phyloP scores from a whole-genome alignment of 2,888 invertebrate species.

The Abscondita cerata region DNA sequence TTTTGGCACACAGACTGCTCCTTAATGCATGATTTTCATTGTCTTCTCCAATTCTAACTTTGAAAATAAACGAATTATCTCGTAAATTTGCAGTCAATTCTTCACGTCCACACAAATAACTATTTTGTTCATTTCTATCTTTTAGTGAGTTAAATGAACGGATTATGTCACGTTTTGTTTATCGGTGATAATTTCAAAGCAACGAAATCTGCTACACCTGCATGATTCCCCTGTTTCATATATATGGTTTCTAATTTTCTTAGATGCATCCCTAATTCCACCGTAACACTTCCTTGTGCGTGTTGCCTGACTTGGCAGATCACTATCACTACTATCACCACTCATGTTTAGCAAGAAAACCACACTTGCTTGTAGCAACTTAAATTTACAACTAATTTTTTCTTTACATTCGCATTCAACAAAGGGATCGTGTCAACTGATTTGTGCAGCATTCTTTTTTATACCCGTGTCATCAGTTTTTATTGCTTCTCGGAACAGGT shows the following conservation, averaged over 20 bases:
- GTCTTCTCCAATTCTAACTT: not conserved
- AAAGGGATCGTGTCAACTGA: not conserved
- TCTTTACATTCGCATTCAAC: not conserved
- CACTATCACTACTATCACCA: too few relatives aligned
- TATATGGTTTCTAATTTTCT: conserved; percentile 3
- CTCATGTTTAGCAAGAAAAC: too few relatives aligned
- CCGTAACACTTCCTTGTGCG: too few relatives aligned
- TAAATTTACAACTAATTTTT: not conserved
- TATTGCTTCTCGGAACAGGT: not conserved
- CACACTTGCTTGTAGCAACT: not conserved
- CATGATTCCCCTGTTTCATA: conserved; percentile 1
- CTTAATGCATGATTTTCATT: not conserved
- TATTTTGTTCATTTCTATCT: too few relatives aligned
- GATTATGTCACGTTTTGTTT: too few relatives aligned
- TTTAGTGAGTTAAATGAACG: too few relatives aligned
- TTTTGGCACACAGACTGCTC: too few relatives aligned
- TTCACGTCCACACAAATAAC: too few relatives aligned
- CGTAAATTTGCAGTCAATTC: not conserved
- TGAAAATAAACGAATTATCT: not conserved
- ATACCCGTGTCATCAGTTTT: not conserved
- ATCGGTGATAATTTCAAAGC: not conserved
- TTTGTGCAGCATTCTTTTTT: not conserved
- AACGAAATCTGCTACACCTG: not conserved
- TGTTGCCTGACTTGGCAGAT: too few relatives aligned
- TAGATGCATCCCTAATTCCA: too few relatives aligned